A percentile compares a stretch with the other conserved stretches of the same genome.
Evolutionary conservation across 2,888 invertebrate genomes (phyloP).

Genomic region (Drosophila anceps): DNA sequence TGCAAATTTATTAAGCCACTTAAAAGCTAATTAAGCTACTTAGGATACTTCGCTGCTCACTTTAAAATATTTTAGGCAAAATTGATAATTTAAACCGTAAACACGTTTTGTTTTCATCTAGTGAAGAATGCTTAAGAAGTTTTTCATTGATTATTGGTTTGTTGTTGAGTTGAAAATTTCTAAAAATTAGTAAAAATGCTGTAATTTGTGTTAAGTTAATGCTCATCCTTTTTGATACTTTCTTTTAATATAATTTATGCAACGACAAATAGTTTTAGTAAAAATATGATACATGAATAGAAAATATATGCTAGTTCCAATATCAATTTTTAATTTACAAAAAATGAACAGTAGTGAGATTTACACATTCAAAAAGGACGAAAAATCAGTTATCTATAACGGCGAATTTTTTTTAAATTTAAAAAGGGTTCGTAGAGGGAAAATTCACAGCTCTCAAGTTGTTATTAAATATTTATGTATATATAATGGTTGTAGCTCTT

Average conservation of each 20-base stretch:
- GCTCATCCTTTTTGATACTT: too few relatives aligned
- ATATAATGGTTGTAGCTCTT: not conserved
- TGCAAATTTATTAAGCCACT: constrained; percentile 3
- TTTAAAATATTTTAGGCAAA: not conserved
- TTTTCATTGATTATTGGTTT: too few relatives aligned
- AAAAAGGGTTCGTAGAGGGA: too few relatives aligned
- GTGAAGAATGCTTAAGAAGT: too few relatives aligned
- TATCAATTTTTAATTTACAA: not conserved
- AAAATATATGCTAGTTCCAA: not conserved
- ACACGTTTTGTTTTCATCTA: too few relatives aligned
- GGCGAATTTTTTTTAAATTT: too few relatives aligned
- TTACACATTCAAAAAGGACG: too few relatives aligned
- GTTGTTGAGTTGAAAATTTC: too few relatives aligned
- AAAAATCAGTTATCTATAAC: not conserved
- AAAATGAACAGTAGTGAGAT: too few relatives aligned
- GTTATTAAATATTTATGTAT: not conserved
- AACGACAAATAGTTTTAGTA: not conserved
- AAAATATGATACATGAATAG: not conserved
- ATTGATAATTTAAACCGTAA: not conserved
- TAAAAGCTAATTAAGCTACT: not conserved
- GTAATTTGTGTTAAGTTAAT: too few relatives aligned
- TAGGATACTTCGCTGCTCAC: not conserved
- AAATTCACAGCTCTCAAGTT: too few relatives aligned
- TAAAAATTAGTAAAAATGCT: too few relatives aligned
- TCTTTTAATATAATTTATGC: not conserved